phyloP scores from a whole-genome alignment of 1,140 invertebrate genomes.

The Rhyacophila brunnea region DNA sequence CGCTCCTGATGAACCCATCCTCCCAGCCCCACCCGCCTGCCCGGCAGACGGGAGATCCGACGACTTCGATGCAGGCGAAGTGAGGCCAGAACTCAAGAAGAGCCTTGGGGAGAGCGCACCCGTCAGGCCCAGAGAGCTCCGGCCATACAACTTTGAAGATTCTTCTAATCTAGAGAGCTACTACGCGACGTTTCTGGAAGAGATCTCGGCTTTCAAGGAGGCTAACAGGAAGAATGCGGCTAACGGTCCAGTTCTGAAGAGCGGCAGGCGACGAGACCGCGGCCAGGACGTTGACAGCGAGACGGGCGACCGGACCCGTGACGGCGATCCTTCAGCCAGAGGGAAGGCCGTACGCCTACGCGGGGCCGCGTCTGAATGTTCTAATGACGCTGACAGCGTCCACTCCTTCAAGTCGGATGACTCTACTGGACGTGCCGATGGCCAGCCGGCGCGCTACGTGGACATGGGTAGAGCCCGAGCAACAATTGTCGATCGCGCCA shows the following conservation, averaged over 20 bases:
- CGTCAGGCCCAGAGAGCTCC: not conserved
- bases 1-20: not conserved
- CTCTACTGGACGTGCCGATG: not conserved
- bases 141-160: not conserved
- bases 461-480: slow-evolving; percentile 19
- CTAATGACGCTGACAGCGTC: slow-evolving; percentile 20
- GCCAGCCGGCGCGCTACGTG: slow-evolving; percentile 15
- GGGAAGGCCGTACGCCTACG: not conserved
- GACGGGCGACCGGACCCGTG: too few relatives aligned
- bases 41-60: not conserved
- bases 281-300: too few relatives aligned
- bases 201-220: too few relatives aligned
- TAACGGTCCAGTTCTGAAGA: too few relatives aligned
- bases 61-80: not conserved
- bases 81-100: not conserved
- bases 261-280: too few relatives aligned
- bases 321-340: too few relatives aligned
- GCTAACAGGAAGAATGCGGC: too few relatives aligned
- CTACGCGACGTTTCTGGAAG: too few relatives aligned
- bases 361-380: not conserved
- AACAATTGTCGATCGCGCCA: not conserved
- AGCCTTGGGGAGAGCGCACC: not conserved
- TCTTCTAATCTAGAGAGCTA: too few relatives aligned
- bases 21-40: not conserved
- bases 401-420: slow-evolving; percentile 21